Evolutionary conservation across 2,888 invertebrate species (phyloP).

Genomic region (Kryphioiulus occultus): DNA sequence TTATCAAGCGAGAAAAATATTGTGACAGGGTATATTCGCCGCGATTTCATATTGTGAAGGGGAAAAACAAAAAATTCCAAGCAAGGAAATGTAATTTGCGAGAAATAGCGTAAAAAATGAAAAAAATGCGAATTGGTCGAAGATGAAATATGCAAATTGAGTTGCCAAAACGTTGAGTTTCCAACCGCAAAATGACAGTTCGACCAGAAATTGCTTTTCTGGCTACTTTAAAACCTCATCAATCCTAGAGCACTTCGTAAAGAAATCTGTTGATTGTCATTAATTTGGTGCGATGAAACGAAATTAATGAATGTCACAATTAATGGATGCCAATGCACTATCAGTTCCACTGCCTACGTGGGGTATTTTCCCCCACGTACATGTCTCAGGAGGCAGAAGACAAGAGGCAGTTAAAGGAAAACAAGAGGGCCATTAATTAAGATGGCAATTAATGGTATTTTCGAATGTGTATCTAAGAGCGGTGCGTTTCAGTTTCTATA

Average conservation of each 20-base stretch:
- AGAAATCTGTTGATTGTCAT: background rate
- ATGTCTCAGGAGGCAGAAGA: background rate
- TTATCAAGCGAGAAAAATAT: constrained; percentile 26
- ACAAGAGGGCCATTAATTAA: background rate
- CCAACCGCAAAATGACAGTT: background rate
- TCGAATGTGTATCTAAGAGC: background rate
- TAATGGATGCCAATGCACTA: background rate
- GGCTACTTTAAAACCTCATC: background rate
- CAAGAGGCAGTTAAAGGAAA: background rate
- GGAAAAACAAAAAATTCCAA: background rate
- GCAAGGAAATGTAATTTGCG: background rate
- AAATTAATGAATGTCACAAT: constrained; percentile 23
- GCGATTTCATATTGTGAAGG: background rate
- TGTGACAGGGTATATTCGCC: background rate
- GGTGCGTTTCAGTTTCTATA: background rate
- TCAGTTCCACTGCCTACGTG: background rate
- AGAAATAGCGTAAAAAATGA: background rate
- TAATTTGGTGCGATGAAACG: constrained; percentile 23
- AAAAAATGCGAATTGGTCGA: background rate
- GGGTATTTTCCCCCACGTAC: background rate
- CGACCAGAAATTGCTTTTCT: background rate
- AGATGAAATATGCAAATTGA: background rate
- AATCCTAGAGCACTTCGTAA: background rate
- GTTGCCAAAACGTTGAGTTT: background rate
- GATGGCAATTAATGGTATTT: background rate